A percentile compares a stretch with the other conserved stretches of the same genome.
Evolutionary conservation across 1,140 invertebrate species (phyloP).

Genomic region (Hyles euphorbiae): DNA sequence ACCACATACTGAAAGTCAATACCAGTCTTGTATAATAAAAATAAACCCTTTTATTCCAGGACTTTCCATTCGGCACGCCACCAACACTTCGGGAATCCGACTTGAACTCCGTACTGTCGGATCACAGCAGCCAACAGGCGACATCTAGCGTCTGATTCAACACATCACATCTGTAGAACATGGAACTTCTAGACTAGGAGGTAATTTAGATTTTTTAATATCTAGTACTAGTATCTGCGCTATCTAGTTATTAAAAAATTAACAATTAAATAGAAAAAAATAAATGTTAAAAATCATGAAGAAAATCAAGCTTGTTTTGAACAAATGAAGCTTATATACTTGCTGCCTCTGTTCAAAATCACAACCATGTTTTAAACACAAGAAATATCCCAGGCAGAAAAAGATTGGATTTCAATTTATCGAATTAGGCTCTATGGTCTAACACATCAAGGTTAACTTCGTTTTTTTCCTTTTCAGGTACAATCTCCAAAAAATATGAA

Average conservation of each 20-base stretch:
- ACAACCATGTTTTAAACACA: not conserved
- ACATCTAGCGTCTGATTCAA: conserved; percentile 58
- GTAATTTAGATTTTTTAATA: not conserved
- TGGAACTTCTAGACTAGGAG: not conserved
- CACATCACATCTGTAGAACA: not conserved
- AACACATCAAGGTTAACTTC: too few species aligned
- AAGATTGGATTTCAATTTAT: too few species aligned
- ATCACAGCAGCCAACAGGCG: conserved; percentile 71
- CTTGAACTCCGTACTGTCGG: conserved; percentile 65
- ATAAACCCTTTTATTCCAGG: conserved; percentile 34
- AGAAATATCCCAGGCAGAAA: too few species aligned
- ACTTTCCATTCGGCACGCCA: conserved; percentile 66
- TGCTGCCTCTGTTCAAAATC: not conserved
- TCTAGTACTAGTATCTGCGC: not conserved
- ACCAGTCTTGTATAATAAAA: too few species aligned
- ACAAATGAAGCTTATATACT: not conserved
- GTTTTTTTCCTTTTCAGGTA: too few species aligned
- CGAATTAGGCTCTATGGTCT: too few species aligned
- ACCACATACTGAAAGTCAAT: too few species aligned
- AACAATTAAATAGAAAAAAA: not conserved
- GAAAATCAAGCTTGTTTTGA: not conserved
- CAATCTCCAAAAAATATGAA: too few species aligned
- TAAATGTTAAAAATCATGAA: too few species aligned
- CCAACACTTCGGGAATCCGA: conserved; percentile 66
- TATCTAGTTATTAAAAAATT: not conserved